Base-by-base conservation (phyloP, 2,113 vertebrate genomes). In the Notiomystis cincta region DNA sequence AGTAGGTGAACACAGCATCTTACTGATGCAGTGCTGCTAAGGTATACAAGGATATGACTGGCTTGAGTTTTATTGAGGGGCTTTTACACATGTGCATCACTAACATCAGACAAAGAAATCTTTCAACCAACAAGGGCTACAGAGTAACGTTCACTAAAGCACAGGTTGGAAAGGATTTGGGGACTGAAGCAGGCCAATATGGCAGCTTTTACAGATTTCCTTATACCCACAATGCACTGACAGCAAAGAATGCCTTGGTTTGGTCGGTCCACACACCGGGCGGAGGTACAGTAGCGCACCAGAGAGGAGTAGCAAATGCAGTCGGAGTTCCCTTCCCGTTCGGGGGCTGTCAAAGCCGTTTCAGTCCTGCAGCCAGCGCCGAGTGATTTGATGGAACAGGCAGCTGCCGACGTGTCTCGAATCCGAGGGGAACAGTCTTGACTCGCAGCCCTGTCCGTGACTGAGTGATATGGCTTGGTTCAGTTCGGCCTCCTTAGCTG, bases 81-180 rank as follows among this genome's bases (percentile, higher is more conserved):
- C 97, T 98, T 97, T 97, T 98, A 99, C 98, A 99, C 98, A 90
- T 98, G 98, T 99, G 99, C 98, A 97, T 98, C 98, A 99, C 99
- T 99, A 98, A 99, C 99, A 99, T 98, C 97, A 96, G 98, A 99
- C 99, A 98, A 98, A 98, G 98, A 98, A 98, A 98, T 98, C 98
- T 98, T 98, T 98, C 98, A 98, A 98, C 98, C 98, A 98, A 99
- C 98, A 90, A 98, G 98, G 98, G 98, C 98, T 98, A 99, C 98
- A 99, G 98, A 98, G 98, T 98, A 98, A 99, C 98, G 97, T 98
- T 99, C 98, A 99, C 99, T 97, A 98, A 99, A 99, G 99, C 99
- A 99, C 98, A 98, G 98, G 98, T 98, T 79, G 98, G 98, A 97
- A 96, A 97, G 98, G 97, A 82, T 72, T 96, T 25, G 31, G 97